A percentile compares a stretch with the other conserved stretches of the same genome.
Conservation (phyloP, 1,140 invertebrate species). For the Zophobas atratus region DNA sequence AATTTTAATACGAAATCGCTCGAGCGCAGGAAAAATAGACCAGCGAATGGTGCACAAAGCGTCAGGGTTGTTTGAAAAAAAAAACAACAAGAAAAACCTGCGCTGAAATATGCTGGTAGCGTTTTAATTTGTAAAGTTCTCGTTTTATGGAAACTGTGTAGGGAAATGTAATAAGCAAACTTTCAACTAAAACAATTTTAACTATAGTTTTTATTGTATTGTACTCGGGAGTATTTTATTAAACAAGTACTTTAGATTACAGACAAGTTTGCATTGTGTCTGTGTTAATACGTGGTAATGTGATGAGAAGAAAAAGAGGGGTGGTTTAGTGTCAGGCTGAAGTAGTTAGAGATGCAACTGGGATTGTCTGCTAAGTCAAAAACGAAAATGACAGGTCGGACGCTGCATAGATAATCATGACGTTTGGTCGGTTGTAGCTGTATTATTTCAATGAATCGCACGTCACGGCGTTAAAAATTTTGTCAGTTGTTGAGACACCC, state of each 20-base stretch:
- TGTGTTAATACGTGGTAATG: slow-evolving; percentile 27
- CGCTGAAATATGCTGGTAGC: slow-evolving; percentile 36
- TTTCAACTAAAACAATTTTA: slow-evolving; percentile 55
- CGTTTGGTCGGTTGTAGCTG: too few relatives aligned
- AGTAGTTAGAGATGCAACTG: background rate
- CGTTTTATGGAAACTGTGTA: slow-evolving; percentile 50
- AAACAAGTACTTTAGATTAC: slow-evolving; percentile 53
- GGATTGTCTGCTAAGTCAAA: too few relatives aligned
- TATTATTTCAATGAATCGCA: too few relatives aligned
- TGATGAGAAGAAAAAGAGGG: background rate
- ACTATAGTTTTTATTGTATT: slow-evolving; percentile 57
- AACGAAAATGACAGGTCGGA: too few relatives aligned
- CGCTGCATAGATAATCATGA: too few relatives aligned
- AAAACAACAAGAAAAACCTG: slow-evolving; percentile 16
- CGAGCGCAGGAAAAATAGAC: background rate
- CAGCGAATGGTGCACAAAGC: background rate
- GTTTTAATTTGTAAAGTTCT: slow-evolving; percentile 55
- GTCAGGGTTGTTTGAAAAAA: background rate
- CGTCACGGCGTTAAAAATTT: too few relatives aligned
- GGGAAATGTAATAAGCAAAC: slow-evolving; percentile 57
- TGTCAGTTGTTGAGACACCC: too few relatives aligned
- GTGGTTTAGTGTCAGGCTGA: background rate
- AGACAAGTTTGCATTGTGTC: slow-evolving; percentile 49
- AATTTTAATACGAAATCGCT: too few relatives aligned
- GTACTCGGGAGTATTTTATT: slow-evolving; percentile 53